Evolutionary conservation across 2,797 vertebrate genomes (phyloP).

Genomic region (Bradypodion pumilum): DNA sequence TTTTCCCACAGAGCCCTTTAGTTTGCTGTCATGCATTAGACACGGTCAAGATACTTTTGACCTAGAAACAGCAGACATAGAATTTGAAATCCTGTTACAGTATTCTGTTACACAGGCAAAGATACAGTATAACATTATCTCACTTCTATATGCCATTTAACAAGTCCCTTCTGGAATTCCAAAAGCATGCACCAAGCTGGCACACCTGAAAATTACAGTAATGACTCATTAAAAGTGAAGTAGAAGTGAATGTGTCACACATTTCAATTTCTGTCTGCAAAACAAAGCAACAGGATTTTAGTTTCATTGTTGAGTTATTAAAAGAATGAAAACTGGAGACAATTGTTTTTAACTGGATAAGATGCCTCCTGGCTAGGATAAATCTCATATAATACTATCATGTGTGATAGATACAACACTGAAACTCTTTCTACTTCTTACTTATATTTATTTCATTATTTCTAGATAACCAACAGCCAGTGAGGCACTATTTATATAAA

Average conservation of each 20-base stretch:
- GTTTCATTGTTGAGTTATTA: not conserved
- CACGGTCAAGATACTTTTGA: not conserved
- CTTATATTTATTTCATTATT: not conserved
- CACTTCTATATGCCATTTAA: too few relatives aligned
- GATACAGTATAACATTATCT: too few relatives aligned
- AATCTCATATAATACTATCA: not conserved
- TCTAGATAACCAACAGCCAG: not conserved
- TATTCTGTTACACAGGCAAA: too few relatives aligned
- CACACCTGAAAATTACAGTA: too few relatives aligned
- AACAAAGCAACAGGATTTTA: too few relatives aligned
- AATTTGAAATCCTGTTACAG: not conserved
- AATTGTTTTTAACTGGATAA: not conserved
- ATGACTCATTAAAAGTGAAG: too few relatives aligned
- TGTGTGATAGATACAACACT: not conserved
- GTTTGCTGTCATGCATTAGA: not conserved
- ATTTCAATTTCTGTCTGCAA: too few relatives aligned
- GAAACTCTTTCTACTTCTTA: not conserved
- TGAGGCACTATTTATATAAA: slow-evolving; percentile 12
- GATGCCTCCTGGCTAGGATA: not conserved
- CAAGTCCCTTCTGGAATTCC: too few relatives aligned
- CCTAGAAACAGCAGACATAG: not conserved
- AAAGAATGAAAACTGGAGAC: not conserved
- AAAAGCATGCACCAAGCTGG: too few relatives aligned
- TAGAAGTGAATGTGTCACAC: too few relatives aligned
- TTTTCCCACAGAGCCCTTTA: not conserved